Base-by-base conservation (phyloP, 2,113 vertebrate species). In the Callospermophilus lateralis region DNA sequence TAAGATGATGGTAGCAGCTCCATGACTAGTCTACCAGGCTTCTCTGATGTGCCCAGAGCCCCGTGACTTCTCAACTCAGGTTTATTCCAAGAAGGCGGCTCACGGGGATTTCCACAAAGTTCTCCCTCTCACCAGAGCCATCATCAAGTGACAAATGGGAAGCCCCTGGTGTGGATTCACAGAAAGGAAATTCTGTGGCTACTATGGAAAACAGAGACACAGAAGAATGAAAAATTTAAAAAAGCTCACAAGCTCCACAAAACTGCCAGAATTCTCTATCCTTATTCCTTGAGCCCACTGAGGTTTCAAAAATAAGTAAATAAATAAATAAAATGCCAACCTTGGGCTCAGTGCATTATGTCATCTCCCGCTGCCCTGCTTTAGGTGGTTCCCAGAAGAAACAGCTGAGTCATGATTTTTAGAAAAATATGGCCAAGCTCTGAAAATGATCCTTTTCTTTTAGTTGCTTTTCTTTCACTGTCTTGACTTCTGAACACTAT, bases 91-190 rank as follows among this genome's bases (percentile, higher is more conserved):
- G 24, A 92, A 88, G 28, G 61, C 37, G 61, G 32, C 34, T 67
- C 28, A 79, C 20, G 94, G 95, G 94, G 72, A 93, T 94, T 96
- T 96, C 95, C 89, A 92, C 51, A 67, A 45, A 87, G 22, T 28
- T n/a, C 58, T 83, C 61, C 53, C 55, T 94, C 34, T 91, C 70
- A 74, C 28, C 85, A 91, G 45, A 78, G 67, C 32, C 51, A 90
- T 63, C 28, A 51, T 39, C 67, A 34, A 83, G 42, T 26, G 48
- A 42, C 45, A 37, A 63, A 0, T 2, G 28, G 67, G 86, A 97
- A 93, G 89, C 53, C 74, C 70, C 68, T 6, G 0, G 53, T 37
- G 73, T 0, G 1, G 19, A 55, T 88, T 28, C 58, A 95, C 12
- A 72, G 53, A 63, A 86, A 77, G 13, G 70, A 86, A 81, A 96